These are phyloP conservation scores for Brachyistius frenatus DNA, from an alignment of 2,113 vertebrate genomes.

Conservation along the genomic window DNA sequence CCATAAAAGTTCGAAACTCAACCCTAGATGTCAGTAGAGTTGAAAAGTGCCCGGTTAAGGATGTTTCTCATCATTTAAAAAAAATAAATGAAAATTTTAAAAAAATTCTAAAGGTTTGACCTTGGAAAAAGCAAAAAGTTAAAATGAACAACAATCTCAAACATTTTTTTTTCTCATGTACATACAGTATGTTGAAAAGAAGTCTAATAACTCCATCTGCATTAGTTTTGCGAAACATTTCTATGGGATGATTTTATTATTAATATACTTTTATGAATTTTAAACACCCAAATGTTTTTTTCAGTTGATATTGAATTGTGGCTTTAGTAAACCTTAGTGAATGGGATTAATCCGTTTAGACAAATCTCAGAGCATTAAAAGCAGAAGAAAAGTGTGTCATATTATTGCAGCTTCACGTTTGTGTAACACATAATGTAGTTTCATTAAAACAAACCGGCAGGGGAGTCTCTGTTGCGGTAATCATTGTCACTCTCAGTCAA, in stretches of 20 bases:
- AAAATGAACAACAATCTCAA: too few species aligned
- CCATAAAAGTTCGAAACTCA: too few species aligned
- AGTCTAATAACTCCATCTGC: conserved; percentile 4
- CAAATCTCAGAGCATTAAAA: neutral
- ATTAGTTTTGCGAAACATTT: conserved; percentile 3
- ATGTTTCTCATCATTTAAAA: too few species aligned
- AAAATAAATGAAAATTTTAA: too few species aligned
- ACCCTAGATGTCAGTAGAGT: too few species aligned
- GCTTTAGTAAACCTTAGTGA: neutral
- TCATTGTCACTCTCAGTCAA: conserved; percentile 12
- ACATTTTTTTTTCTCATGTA: too few species aligned
- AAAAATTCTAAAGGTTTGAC: too few species aligned
- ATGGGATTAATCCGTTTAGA: neutral
- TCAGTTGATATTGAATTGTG: neutral
- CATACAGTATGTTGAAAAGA: neutral
- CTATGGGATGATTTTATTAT: neutral
- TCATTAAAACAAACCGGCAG: neutral
- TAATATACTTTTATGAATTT: neutral
- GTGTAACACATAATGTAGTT: neutral
- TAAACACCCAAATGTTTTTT: neutral
- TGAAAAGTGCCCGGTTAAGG: too few species aligned
- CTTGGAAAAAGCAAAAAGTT: too few species aligned
- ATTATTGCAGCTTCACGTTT: neutral
- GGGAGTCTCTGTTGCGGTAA: conserved; percentile 2
- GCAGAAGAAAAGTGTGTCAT: neutral